Evolutionary conservation across 1,140 invertebrate genomes (phyloP).

Genomic region (Pygmarrhopalites habei): DNA sequence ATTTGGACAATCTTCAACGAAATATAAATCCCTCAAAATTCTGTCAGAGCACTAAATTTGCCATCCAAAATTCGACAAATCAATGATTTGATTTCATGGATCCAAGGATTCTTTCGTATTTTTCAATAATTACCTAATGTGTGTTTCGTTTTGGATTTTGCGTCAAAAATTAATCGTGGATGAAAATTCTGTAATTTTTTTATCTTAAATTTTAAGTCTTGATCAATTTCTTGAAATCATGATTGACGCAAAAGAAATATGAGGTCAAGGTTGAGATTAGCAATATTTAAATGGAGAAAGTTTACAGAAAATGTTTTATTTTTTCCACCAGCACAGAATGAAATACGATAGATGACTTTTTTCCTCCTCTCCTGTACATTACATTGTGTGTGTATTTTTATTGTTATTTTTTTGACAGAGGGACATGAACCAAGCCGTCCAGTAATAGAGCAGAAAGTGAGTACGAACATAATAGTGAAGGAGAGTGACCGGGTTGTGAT

Average conservation of each 20-base stretch:
- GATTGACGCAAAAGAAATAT: neutral
- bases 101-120: too few species aligned
- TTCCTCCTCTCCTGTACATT: neutral
- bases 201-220: too few species aligned
- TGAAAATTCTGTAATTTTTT: too few species aligned
- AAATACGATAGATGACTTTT: neutral
- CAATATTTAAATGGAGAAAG: neutral
- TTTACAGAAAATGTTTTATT: neutral
- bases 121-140: too few species aligned
- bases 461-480: constrained; percentile 44
- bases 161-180: too few species aligned
- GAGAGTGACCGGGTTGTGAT: constrained; percentile 54
- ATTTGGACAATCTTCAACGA: neutral
- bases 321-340: neutral
- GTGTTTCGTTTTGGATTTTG: too few species aligned
- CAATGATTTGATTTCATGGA: too few species aligned
- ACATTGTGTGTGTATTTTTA: neutral
- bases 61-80: too few species aligned
- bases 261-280: neutral
- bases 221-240: neutral
- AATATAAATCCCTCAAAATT: too few species aligned
- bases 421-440: constrained; percentile 25
- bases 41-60: too few species aligned
- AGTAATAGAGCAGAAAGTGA: constrained; percentile 19
- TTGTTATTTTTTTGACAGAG: constrained; percentile 12